Evolutionary conservation across 2,113 vertebrate species (phyloP).

Genomic region (Eptatretus burgeri): DNA sequence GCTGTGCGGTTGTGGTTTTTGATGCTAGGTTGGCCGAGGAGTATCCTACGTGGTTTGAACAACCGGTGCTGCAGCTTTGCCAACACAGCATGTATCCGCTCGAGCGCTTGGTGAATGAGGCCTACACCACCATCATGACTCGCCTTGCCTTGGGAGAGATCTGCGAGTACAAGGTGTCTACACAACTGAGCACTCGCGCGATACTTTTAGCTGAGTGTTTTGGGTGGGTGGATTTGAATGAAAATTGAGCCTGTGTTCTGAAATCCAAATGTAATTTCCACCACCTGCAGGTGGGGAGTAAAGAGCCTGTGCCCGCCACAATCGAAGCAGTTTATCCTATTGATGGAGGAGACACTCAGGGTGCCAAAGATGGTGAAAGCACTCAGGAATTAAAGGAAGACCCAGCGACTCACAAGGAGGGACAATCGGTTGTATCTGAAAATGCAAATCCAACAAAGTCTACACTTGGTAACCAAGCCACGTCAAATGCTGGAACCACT

Average conservation of each 20-base stretch:
- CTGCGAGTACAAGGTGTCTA: conserved; percentile 63
- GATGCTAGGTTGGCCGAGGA: conserved; percentile 57
- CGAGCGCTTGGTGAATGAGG: conserved; percentile 68
- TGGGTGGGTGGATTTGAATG: not conserved
- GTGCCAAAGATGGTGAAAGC: too few species aligned
- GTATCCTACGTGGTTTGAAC: conserved; percentile 82
- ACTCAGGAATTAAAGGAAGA: too few species aligned
- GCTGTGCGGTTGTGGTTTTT: too few species aligned
- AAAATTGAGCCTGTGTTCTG: not conserved
- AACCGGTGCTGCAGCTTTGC: conserved; percentile 67
- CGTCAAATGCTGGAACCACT: too few species aligned
- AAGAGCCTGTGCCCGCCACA: not conserved
- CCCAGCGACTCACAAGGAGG: too few species aligned
- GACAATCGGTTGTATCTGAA: too few species aligned
- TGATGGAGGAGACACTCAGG: too few species aligned
- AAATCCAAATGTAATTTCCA: not conserved
- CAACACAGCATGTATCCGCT: conserved; percentile 91
- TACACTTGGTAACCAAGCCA: too few species aligned
- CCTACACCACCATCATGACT: conserved; percentile 87
- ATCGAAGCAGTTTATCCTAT: too few species aligned
- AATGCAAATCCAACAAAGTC: too few species aligned
- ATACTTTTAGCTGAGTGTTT: not conserved
- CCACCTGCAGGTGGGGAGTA: not conserved
- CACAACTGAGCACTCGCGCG: not conserved
- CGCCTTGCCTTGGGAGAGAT: conserved; percentile 78